phyloP scores from a whole-genome alignment of 2,797 vertebrate species.

The Enteromius afrohamiltoni region DNA sequence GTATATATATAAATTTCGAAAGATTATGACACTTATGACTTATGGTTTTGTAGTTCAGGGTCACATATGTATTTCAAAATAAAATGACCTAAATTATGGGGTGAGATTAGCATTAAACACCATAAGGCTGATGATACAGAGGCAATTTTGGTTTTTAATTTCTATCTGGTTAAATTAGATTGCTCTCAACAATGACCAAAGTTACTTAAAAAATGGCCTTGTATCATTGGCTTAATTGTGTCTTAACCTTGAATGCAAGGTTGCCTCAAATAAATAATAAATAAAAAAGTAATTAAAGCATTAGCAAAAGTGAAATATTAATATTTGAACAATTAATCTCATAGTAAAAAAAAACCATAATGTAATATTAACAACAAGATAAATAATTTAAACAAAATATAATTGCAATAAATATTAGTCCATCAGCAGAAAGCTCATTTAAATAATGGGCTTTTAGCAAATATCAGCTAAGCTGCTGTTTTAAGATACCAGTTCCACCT shows the following conservation, averaged over 20 bases:
- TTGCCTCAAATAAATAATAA: not conserved
- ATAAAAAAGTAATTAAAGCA: not conserved
- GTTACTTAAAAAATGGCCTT: not conserved
- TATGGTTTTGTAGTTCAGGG: no score
- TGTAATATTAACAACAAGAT: not conserved
- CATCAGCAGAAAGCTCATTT: slow-evolving; percentile 22
- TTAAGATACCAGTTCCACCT: slow-evolving; percentile 69
- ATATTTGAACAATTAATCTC: not conserved
- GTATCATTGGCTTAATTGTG: not conserved
- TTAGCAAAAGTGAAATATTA: not conserved
- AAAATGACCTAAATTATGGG: not conserved
- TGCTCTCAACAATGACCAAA: not conserved
- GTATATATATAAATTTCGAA: no score
- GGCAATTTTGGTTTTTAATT: no score
- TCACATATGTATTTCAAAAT: not conserved
- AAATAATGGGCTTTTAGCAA: slow-evolving; percentile 71
- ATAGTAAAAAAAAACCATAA: not conserved
- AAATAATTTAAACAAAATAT: slow-evolving; percentile 29
- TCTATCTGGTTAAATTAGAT: not conserved
- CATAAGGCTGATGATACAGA: no score
- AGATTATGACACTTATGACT: no score
- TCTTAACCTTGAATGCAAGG: not conserved
- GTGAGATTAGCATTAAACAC: not conserved
- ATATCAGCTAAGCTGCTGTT: slow-evolving; percentile 62
- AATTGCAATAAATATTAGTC: slow-evolving; percentile 30